These are phyloP conservation scores for Morone saxatilis DNA, from an alignment of 2,113 vertebrate species.

Conservation along the genomic window DNA sequence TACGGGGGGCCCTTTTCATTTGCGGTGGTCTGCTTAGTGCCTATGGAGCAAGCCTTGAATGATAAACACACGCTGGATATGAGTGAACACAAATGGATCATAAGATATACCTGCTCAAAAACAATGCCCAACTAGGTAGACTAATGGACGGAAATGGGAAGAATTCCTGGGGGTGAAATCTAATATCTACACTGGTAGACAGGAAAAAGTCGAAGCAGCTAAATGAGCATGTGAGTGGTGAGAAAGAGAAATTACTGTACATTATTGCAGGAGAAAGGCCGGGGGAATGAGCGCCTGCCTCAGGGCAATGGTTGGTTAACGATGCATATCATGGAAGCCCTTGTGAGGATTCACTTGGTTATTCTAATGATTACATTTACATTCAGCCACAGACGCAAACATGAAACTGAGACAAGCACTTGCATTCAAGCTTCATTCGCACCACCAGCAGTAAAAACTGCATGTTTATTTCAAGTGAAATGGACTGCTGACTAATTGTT, in stretches of 20 bases:
- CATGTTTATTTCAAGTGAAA: conserved; percentile 11
- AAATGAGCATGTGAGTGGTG: conserved; percentile 69
- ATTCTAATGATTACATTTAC: conserved; percentile 74
- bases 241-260: conserved; percentile 77
- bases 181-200: conserved; percentile 65
- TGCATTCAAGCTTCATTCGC: conserved; percentile 45
- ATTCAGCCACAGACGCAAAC: conserved; percentile 50
- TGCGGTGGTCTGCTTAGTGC: conserved; percentile 57
- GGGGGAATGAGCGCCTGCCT: conserved; percentile 61
- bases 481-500: conserved; percentile 58
- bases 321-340: conserved; percentile 68
- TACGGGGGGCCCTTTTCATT: conserved; percentile 52
- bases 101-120: conserved; percentile 65
- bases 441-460: conserved; percentile 5
- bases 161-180: conserved; percentile 70
- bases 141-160: conserved; percentile 77
- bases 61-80: conserved; percentile 58
- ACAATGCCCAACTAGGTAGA: conserved; percentile 61
- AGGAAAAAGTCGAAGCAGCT: conserved; percentile 67
- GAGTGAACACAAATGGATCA: conserved; percentile 56
- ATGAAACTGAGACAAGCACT: conserved; percentile 46
- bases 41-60: conserved; percentile 29
- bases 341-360: conserved; percentile 71
- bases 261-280: conserved; percentile 70
- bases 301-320: conserved; percentile 72